Evolutionary conservation across 2,888 invertebrate species (phyloP), one percentile per base, ranked within the genome.

Genomic region (Diabrotica balteata): DNA sequence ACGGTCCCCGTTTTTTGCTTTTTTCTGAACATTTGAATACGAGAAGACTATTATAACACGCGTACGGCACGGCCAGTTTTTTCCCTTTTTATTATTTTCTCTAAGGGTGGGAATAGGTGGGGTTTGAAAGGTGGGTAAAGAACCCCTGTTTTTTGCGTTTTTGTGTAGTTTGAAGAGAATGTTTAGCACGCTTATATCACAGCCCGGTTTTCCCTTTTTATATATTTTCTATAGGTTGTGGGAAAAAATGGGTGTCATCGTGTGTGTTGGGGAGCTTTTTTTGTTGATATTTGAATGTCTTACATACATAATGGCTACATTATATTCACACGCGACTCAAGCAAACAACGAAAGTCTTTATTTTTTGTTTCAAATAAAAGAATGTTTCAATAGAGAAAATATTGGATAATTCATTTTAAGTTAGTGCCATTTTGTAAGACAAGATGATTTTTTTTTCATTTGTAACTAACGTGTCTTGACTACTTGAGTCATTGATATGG

Each of bases 1-100:
- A 71, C 66, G 65, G 70, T 66, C 61, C 58, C 60, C 57, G 64
- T 67, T 70, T 67, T 66, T 70, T 60, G 17, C 46, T 42, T 43
- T 22, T 58, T 47, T 50, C 59, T 53, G 44, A 64, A 66, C 60
- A 68, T 68, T 63, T 66, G 66, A 42, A 53, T 53, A n/a, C 9
- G 55, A 55, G 49, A 49, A 60, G 55, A 49, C 57, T 55, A 50
- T n/a, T 22, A 55, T 4, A n/a, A 49, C 63, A 63, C 63, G 57
- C 63, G 55, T 57, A 51, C 6, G 50, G 44, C 57, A 57, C 57
- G 63, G 32, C 10, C 10, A 32, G 53, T 55, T 55, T 55, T 53
- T 55, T 55, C 55, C 55, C 55, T 45, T 55, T 55, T 55, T 45
- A 55, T 55, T 60, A 44, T 17, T 11, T 17, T 44, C 5, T 55